Percentiles rank a stretch among this genome's conserved stretches.
Conservation (phyloP, 2,888 invertebrate genomes). For the Ptilodon capucinus region DNA sequence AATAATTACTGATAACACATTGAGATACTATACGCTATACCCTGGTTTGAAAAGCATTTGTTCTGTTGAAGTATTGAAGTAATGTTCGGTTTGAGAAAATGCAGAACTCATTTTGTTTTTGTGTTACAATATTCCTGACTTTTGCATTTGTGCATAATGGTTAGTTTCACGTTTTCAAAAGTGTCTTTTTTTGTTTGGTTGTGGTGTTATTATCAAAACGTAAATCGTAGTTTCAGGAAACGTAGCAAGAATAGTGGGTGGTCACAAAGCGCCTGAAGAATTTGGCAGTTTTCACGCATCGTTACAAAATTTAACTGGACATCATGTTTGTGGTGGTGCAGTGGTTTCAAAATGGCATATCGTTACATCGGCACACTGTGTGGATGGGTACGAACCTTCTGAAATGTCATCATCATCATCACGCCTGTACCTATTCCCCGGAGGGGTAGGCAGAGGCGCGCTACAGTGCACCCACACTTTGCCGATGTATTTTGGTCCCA, state of each 20-base stretch:
- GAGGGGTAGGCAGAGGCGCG: no score
- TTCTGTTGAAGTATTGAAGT: not conserved
- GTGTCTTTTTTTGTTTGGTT: not conserved
- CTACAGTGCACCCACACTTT: no score
- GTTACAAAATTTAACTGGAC: slow-evolving; percentile 61
- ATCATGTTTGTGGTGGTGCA: slow-evolving; percentile 72
- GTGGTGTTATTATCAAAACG: slow-evolving; percentile 1
- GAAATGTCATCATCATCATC: no score
- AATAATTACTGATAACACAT: not conserved
- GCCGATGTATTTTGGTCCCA: no score
- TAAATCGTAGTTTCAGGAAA: slow-evolving; percentile 34
- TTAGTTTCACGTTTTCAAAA: not conserved
- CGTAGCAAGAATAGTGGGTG: slow-evolving; percentile 58
- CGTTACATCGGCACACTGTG: slow-evolving; percentile 71
- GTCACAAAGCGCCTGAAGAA: slow-evolving; percentile 49
- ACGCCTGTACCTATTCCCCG: no score
- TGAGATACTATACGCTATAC: not conserved
- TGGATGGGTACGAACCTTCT: slow-evolving; percentile 46
- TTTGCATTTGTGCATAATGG: not conserved
- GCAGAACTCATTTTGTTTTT: not conserved
- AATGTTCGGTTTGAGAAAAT: not conserved
- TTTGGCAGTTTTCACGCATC: slow-evolving; percentile 66
- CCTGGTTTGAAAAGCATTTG: not conserved
- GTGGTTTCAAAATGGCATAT: slow-evolving; percentile 59
- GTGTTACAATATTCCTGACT: not conserved